Percentiles rank a stretch among this genome's conserved stretches.
These are phyloP conservation scores for Schizopygopsis pylzovi DNA, from an alignment of 2,797 vertebrate genomes.

Conservation along the genomic window DNA sequence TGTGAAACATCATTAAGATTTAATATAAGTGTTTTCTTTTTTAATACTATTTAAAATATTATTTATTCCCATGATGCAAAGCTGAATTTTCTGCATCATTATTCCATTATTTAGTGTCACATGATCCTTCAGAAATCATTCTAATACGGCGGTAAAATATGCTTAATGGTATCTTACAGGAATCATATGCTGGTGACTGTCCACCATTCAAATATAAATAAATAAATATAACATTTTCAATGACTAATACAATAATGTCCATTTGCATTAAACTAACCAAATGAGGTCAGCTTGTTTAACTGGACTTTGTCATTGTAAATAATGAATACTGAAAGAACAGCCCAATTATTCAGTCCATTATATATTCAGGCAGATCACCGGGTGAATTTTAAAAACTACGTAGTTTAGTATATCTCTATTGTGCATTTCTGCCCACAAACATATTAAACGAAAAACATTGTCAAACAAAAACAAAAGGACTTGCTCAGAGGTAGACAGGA, in stretches of 20 bases:
- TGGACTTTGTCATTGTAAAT: not conserved
- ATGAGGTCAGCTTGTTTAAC: not conserved
- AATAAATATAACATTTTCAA: not conserved
- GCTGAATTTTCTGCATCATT: not conserved
- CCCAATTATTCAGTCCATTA: conserved; percentile 16
- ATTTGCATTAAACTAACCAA: not conserved
- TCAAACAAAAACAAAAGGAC: not conserved
- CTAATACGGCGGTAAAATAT: not conserved
- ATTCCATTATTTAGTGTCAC: not conserved
- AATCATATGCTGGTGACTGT: not conserved
- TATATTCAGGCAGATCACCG: not conserved
- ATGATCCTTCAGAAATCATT: not conserved
- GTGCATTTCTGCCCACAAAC: not conserved
- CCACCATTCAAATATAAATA: not conserved
- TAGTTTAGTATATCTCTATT: not conserved
- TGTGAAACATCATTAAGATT: not conserved
- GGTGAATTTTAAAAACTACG: not conserved
- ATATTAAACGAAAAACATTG: not conserved
- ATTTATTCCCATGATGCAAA: not conserved
- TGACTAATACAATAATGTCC: not conserved
- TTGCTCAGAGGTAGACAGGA: not conserved
- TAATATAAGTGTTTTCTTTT: not conserved
- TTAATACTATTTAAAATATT: not conserved
- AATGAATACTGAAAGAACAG: not conserved
- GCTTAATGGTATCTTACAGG: not conserved